A percentile compares a stretch with the other conserved stretches of the same genome.
Evolutionary conservation across 2,113 vertebrate genomes (phyloP).

Genomic region (Turdus rufiventris): DNA sequence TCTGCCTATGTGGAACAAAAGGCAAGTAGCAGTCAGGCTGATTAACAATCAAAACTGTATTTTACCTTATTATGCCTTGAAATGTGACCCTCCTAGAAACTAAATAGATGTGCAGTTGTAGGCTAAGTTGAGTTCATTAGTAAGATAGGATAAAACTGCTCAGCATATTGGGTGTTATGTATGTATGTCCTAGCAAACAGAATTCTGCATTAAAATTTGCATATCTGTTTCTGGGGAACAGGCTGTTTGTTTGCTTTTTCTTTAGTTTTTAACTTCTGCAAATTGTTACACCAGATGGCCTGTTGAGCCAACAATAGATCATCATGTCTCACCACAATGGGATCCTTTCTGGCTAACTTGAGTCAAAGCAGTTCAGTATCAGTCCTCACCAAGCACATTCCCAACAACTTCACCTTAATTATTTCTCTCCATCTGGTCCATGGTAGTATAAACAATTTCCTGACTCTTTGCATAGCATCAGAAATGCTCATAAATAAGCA

Average conservation of each 20-base stretch:
- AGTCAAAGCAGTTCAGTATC: neutral
- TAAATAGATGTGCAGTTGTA: neutral
- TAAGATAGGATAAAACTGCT: neutral
- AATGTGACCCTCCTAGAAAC: neutral
- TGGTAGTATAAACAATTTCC: neutral
- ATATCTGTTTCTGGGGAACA: neutral
- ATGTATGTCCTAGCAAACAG: neutral
- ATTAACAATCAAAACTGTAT: neutral
- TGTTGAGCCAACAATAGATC: slow-evolving; percentile 41
- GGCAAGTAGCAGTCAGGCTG: neutral
- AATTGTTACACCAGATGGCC: slow-evolving; percentile 27
- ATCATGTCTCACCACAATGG: neutral
- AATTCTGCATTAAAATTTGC: neutral
- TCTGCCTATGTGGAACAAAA: neutral
- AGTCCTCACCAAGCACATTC: neutral
- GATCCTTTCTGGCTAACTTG: neutral
- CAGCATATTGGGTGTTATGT: neutral
- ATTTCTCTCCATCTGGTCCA: neutral
- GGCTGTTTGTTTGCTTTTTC: slow-evolving; percentile 2
- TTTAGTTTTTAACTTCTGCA: neutral
- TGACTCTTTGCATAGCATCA: neutral
- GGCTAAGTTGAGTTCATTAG: neutral
- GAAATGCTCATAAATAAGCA: neutral
- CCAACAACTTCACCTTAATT: neutral
- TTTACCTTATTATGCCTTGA: neutral